Evolutionary conservation across 2,113 vertebrate species (phyloP), one percentile per base, ranked within the genome.

Genomic region (Cacatua alba): DNA sequence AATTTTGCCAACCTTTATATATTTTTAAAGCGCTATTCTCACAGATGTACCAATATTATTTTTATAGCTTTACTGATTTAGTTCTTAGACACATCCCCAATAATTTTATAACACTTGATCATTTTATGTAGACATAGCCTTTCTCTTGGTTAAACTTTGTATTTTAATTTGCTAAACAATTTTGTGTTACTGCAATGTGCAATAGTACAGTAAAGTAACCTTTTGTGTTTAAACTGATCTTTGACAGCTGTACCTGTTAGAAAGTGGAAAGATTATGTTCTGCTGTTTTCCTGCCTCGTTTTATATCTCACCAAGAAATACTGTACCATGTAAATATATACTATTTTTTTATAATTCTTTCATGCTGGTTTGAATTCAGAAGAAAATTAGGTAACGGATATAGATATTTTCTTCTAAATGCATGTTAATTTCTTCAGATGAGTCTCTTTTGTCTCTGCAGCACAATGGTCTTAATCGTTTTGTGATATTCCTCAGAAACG

Each of bases 271-370:
- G 55, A 26, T 87, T n/a, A 23, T 78, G 82, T 65, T 94, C 70
- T 94, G 92, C 88, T 95, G 78, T 92, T 95, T 81, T 82, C 90
- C 92, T 97, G 97, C 96, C 97, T 98, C 98, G 98, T 97, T 98
- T 97, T 96, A 64, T 96, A 94, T 95, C 74, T 97, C 95, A 76
- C 94, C 59, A 86, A 96, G 97, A 84, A 97, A 96, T 92, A 88
- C 64, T 89, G 39, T 93, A 98, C 92, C 82, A 44, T 99, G 98
- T 98, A 99, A 98, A 99, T 98, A 99, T 97, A 97, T 97, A 97
- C 91, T 97, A 94, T 98, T 98, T 98, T 97, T 98, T 97, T 98
- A 97, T 98, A 96, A 95, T 97, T 89, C 94, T 94, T 96, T 92
- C 92, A 95, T 96, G 88, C 88, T 96, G 88, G 86, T 97, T 95